A percentile compares a stretch with the other conserved stretches of the same genome.
phyloP scores from a whole-genome alignment of 2,797 vertebrate genomes.

The Halcyon smyrnensis region DNA sequence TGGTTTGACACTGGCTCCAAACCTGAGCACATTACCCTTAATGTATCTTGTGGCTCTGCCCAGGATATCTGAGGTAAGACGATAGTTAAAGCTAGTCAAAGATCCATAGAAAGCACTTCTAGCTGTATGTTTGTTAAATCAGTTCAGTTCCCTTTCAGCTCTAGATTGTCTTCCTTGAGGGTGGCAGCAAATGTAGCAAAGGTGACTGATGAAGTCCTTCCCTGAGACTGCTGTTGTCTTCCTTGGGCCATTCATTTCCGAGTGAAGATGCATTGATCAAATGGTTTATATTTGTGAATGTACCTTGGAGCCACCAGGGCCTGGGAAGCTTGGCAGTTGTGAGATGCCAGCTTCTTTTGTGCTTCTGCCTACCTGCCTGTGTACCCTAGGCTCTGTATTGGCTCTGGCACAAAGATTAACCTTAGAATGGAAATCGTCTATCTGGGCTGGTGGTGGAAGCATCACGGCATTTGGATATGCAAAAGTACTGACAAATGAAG shows the following conservation, averaged over 20 bases:
- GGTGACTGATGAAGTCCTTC: not conserved
- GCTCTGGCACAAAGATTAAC: not conserved
- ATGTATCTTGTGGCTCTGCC: not conserved
- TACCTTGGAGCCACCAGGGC: not conserved
- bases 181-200: not conserved
- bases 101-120: not conserved
- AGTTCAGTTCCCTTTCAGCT: not conserved
- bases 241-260: not conserved
- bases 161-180: not conserved
- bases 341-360: not conserved
- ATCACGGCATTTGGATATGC: not conserved
- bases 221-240: not conserved
- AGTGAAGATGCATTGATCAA: not conserved
- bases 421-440: not conserved
- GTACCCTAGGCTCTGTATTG: accelerated
- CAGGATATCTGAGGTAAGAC: not conserved
- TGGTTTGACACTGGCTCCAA: not conserved
- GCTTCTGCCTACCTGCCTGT: not conserved
- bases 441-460: not conserved
- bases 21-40: accelerated
- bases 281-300: not conserved
- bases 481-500: not conserved
- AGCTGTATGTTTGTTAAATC: not conserved
- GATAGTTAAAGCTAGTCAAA: not conserved
- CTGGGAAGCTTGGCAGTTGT: not conserved